Percentiles rank a stretch among this genome's conserved stretches.
These are phyloP conservation scores for Ceyx cyanopectus DNA, from an alignment of 2,113 vertebrate species.

Conservation along the genomic window DNA sequence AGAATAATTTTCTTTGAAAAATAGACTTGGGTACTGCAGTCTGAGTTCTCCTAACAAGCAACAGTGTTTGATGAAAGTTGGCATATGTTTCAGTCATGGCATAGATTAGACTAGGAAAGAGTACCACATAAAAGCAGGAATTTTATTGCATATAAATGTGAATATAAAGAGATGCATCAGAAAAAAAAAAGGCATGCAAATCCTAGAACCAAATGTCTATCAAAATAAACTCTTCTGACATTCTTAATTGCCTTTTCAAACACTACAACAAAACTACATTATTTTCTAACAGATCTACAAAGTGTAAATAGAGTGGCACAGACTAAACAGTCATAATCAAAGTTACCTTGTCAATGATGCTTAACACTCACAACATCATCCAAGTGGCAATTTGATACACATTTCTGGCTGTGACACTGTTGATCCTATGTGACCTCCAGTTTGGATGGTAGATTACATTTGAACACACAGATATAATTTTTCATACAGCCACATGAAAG, in stretches of 20 bases:
- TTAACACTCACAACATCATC: not conserved
- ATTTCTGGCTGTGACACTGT: not conserved
- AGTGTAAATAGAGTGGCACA: not conserved
- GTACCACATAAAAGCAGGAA: conserved; percentile 10
- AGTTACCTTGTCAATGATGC: not conserved
- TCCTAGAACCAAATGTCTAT: not conserved
- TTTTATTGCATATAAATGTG: not conserved
- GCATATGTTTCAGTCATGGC: not conserved
- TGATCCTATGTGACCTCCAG: not conserved
- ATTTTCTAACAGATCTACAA: not conserved
- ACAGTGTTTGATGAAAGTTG: not conserved
- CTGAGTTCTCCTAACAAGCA: not conserved
- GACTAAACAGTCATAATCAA: not conserved
- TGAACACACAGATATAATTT: not conserved
- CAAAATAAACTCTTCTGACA: conserved; percentile 5
- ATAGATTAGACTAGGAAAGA: conserved; percentile 5
- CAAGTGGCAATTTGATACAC: not conserved
- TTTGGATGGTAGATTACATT: not conserved
- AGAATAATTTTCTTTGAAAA: not conserved
- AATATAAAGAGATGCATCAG: not conserved
- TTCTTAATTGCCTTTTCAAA: not conserved
- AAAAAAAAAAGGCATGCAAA: not conserved
- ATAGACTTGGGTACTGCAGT: not conserved
- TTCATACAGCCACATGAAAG: not conserved
- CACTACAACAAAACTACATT: not conserved